Percentiles rank a stretch among this genome's conserved stretches.
Conservation (phyloP, 2,113 vertebrate species). For the Limnothrissa miodon region DNA sequence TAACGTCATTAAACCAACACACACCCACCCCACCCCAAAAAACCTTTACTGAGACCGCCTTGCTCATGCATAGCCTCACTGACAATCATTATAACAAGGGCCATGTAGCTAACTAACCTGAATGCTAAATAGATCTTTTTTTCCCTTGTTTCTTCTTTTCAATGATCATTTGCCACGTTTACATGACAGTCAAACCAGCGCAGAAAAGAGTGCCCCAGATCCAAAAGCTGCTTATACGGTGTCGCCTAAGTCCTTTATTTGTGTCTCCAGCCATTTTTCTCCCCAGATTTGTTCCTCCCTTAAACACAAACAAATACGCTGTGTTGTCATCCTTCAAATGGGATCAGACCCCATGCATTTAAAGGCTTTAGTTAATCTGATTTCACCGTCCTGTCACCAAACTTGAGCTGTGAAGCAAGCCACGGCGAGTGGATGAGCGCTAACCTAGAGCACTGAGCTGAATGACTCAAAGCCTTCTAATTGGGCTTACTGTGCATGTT, state of each 20-base stretch:
- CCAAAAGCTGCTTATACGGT: slow-evolving; percentile 56
- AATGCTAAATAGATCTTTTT: background rate
- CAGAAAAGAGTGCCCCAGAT: slow-evolving; percentile 49
- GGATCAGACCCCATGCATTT: slow-evolving; percentile 64
- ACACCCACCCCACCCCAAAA: background rate
- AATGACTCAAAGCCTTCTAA: slow-evolving; percentile 45
- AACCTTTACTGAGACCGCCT: background rate
- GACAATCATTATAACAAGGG: background rate
- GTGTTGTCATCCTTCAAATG: slow-evolving; percentile 64
- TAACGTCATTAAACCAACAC: background rate
- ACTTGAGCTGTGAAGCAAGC: slow-evolving; percentile 52
- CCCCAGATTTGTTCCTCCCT: slow-evolving; percentile 47
- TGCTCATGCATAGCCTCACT: too few species aligned
- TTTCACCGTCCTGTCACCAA: slow-evolving; percentile 62
- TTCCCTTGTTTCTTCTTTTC: background rate
- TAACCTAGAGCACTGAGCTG: slow-evolving; percentile 52
- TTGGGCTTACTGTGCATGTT: slow-evolving; percentile 37
- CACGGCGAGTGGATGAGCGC: slow-evolving; percentile 41
- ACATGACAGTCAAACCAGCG: background rate
- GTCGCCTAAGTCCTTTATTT: slow-evolving; percentile 53
- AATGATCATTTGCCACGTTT: background rate
- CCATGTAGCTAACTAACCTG: background rate
- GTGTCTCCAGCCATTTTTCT: slow-evolving; percentile 37
- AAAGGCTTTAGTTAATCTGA: slow-evolving; percentile 69
- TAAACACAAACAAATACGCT: slow-evolving; percentile 60